Evolutionary conservation across 2,888 invertebrate species (phyloP).

Genomic region (Sinhomidia bicolor): DNA sequence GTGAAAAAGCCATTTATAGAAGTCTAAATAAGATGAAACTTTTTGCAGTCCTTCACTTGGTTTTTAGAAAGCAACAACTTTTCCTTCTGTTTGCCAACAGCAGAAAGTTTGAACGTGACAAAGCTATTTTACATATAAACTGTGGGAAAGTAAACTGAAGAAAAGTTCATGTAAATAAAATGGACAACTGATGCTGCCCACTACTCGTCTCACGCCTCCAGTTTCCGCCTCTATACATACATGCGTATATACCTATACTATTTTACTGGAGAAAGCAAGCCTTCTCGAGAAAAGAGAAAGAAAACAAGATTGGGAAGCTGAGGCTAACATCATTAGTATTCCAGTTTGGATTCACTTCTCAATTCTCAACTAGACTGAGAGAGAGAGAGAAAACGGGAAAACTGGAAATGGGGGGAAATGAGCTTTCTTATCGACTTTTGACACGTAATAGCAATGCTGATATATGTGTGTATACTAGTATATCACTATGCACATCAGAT

Average conservation of each 20-base stretch:
- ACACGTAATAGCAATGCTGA: conserved; percentile 40
- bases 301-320: background rate
- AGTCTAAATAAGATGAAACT: background rate
- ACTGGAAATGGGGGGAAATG: conserved; percentile 56
- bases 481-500: background rate
- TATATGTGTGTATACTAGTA: background rate
- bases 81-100: background rate
- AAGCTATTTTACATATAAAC: background rate
- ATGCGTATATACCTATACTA: background rate
- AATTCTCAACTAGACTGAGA: conserved; percentile 22
- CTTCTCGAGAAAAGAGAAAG: background rate
- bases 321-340: conserved; percentile 65
- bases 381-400: conserved; percentile 1
- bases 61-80: background rate
- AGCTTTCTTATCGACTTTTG: conserved; percentile 62
- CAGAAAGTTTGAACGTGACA: background rate
- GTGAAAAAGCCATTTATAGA: too few species aligned
- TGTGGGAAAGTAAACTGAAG: background rate
- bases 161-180: conserved; percentile 13
- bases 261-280: background rate
- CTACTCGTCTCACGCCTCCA: background rate
- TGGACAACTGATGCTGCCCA: background rate
- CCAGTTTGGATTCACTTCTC: conserved; percentile 47
- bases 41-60: background rate
- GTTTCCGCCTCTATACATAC: background rate